Evolutionary conservation across 2,113 vertebrate genomes (phyloP), one percentile per base, ranked within the genome.

Genomic region (Sisor rabdophorus): DNA sequence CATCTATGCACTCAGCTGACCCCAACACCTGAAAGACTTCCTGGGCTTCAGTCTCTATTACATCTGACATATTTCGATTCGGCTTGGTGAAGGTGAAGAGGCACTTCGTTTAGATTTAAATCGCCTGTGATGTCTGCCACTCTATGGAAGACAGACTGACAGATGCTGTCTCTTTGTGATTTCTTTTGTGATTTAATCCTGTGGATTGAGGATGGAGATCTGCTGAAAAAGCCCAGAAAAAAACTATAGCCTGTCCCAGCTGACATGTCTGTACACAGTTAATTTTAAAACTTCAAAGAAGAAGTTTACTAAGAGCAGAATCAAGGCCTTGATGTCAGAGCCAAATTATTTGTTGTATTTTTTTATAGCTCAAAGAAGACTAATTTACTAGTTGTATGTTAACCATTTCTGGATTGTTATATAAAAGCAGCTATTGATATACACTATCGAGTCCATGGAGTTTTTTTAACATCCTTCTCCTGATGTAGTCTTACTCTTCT

Each of bases 71-170:
- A 16, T 4, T 11, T 47, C 61, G 28, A 24, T 48, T 30, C n/a
- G 56, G 56, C 17, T 60, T 61, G 40, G 50, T 16, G 47, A 30
- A 19, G 24, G 16, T 69, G 47, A 50, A 28, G 8, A 68, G 47
- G 47, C 24, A 30, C 17, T 30, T 69, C n/a, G 44, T 47, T 70
- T 63, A n/a, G 64, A 74, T 64, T 58, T 32, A 64, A 81, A 78
- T 77, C n/a, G 5, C 60, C 20, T 5, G 28, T 77, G 75, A 77
- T 70, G 69, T 65, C 75, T 77, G 75, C 48, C 80, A 78, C 26
- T 81, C 64, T 68, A 55, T 44, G 53, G 65, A 24, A 65, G 70
- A 65, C 63, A 69, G 69, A 77, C 76, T 67, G 79, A 73, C 75
- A 76, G 61, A 70, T 59, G 65, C 55, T 17, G 65, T 26, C 72